phyloP scores from a whole-genome alignment of 2,888 invertebrate species.

The Aradus depressus region DNA sequence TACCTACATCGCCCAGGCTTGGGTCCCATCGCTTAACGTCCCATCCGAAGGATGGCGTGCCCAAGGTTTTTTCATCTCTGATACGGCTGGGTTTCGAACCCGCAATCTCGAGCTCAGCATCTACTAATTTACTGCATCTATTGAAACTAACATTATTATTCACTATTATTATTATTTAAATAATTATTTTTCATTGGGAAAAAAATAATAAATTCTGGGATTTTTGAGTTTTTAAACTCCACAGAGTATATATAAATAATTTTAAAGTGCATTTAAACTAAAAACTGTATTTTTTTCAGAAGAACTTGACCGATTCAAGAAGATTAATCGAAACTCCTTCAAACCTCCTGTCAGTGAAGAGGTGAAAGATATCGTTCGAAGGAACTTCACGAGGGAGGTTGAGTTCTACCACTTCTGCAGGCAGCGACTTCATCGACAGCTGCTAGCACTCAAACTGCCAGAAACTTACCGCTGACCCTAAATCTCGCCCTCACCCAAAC shows the following conservation, averaged over 20 bases:
- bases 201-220: no score
- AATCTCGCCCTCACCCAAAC: no score
- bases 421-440: conserved; percentile 70
- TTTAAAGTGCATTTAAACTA: not conserved
- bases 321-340: conserved; percentile 74
- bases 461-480: conserved; percentile 32
- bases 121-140: no score
- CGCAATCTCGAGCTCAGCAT: no score
- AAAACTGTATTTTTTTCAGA: conserved; percentile 40
- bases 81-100: no score
- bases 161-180: not conserved
- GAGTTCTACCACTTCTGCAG: conserved; percentile 86
- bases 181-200: not conserved
- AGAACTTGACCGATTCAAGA: conserved; percentile 60
- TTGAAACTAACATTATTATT: no score
- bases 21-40: no score
- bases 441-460: conserved; percentile 56
- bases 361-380: conserved; percentile 71
- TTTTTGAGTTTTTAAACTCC: not conserved
- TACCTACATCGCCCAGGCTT: no score
- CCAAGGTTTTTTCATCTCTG: no score
- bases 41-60: no score
- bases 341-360: conserved; percentile 78
- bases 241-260: not conserved
- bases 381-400: conserved; percentile 78